Base-by-base conservation (phyloP, 2,113 vertebrate species). In the Hemiprocne comata region DNA sequence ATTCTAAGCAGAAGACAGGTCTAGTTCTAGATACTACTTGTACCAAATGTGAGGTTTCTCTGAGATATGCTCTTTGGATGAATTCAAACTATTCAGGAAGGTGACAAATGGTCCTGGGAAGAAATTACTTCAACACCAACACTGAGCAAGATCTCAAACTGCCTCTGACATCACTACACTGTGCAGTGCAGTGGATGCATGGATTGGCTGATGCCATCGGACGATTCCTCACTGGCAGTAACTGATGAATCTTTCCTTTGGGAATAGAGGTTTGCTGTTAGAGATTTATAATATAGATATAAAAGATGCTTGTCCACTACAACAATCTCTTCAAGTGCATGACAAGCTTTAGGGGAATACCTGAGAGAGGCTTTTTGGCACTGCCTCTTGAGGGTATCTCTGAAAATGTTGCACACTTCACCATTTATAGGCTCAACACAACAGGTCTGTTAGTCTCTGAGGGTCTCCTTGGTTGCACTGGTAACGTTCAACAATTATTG, bases 131-230 rank as follows among this genome's bases (percentile, higher is more conserved):
- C 19, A 72, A 7, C 46, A 17, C 8, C 1, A 3, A 33, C 38
- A 12, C 1, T 46, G 29, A 91, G 31, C 38, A 51, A 55, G 62
- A 15, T 50, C 25, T 23, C 18, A 29, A 31, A 25, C 15, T 19
- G 21, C 21, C n/a, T 36, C 26, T 70, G 54, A 40, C 31, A 40
- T 76, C 11, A 14, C 24, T 11, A 2, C 24, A 2, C 44, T 17
- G 15, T 0, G 0, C 29, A 46, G 42, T 1, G 4, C n/a, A 44
- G 36, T 19, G 67, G 55, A 31, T 26, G 24, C 0, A 0, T 13
- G 51, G n/a, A 25, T 25, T 25, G 51, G n/a, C 40, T 53, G 48
- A 31, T 18, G 48, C 11, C 17, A 16, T 33, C 0, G 0, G 34
- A 26, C 0, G 0, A 3, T 61, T 61, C 31, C 67, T 86, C 64